These are phyloP conservation scores for Scelioninae gen. 2 DNA, from an alignment of 2,888 invertebrate genomes.

Conservation along the genomic window DNA sequence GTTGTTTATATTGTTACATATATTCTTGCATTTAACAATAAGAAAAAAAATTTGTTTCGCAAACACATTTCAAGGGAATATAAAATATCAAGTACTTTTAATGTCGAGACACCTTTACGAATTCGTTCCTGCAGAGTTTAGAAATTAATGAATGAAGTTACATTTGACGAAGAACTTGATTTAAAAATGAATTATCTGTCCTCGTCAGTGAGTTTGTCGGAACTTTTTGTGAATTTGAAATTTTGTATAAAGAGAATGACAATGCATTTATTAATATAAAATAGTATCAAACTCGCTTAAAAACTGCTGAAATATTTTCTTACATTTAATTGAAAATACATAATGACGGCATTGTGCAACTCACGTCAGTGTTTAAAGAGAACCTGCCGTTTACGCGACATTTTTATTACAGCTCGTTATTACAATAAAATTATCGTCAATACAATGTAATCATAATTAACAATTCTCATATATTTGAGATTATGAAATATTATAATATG, in stretches of 20 bases:
- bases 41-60: slow-evolving; percentile 9
- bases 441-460: slow-evolving; percentile 9
- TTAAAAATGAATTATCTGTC: slow-evolving; percentile 24
- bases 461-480: slow-evolving; percentile 7
- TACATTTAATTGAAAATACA: too few species aligned
- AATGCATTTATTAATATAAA: too few species aligned
- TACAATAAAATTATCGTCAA: slow-evolving; percentile 13
- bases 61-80: slow-evolving; percentile 31
- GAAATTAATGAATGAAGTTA: slow-evolving; percentile 51
- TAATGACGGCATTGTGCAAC: neutral
- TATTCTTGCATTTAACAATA: too few species aligned
- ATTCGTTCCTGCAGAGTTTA: slow-evolving; percentile 30
- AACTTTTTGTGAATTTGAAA: slow-evolving; percentile 8
- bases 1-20: too few species aligned
- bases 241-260: too few species aligned
- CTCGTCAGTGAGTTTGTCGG: neutral
- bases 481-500: neutral
- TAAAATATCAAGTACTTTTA: slow-evolving; percentile 48
- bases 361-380: slow-evolving; percentile 15
- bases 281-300: too few species aligned
- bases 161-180: slow-evolving; percentile 28
- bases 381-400: slow-evolving; percentile 2
- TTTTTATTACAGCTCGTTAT: neutral
- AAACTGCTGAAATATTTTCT: too few species aligned
- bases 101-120: slow-evolving; percentile 22